Percentiles rank a stretch among this genome's conserved stretches.
Conservation (phyloP, 2,113 vertebrate species). For the Saguinus imperator region DNA sequence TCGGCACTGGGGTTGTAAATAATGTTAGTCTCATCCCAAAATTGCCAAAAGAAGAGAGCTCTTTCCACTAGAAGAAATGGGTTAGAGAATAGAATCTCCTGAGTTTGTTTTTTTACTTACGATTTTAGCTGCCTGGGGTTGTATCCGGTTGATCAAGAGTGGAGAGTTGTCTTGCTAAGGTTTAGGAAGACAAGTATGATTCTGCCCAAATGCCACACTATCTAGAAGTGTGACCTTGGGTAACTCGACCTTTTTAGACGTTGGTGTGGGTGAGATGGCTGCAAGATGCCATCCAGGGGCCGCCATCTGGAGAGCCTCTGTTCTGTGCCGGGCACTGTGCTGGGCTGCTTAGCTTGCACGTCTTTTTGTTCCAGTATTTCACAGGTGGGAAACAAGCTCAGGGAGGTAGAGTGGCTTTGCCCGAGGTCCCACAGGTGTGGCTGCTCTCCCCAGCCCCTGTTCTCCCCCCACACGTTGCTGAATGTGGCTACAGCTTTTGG, state of each 20-base stretch:
- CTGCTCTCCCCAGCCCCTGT: not conserved
- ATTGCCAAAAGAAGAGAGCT: too few relatives aligned
- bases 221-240: not conserved
- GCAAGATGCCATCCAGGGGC: not conserved
- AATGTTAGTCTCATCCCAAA: not conserved
- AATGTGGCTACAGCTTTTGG: not conserved
- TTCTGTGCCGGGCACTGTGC: rapidly evolving
- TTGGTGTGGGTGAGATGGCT: not conserved
- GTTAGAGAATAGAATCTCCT: not conserved
- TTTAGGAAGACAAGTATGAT: not conserved
- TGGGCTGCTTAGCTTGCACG: not conserved
- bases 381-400: not conserved
- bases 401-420: not conserved
- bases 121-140: not conserved
- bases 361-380: not conserved
- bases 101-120: not conserved
- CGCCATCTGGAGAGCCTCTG: not conserved
- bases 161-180: not conserved
- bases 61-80: not conserved
- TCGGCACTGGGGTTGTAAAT: not conserved
- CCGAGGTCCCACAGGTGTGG: too few relatives aligned
- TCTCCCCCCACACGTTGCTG: not conserved
- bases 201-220: not conserved
- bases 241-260: not conserved
- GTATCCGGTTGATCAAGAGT: not conserved